Base-by-base conservation (phyloP, 2,888 invertebrate species). In the Allolobophora icterica region DNA sequence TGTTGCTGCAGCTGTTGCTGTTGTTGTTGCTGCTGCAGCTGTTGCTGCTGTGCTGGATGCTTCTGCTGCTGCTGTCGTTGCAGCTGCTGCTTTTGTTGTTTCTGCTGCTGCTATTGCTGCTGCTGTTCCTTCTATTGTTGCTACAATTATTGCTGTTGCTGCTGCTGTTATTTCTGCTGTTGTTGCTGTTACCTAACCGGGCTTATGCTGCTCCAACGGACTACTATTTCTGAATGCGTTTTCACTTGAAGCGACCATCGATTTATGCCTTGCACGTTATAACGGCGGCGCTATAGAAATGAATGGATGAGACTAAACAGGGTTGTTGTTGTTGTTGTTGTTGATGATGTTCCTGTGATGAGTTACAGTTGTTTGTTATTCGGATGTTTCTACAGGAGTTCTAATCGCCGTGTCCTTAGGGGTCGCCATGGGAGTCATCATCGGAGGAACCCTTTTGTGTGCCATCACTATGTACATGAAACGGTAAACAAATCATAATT, bases 331-430 rank as follows among this genome's bases (percentile, higher is more conserved):
- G n/a, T n/a, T 71, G 71, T 17, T 71, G 71, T 1, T 17, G 71
- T 71, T 71, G n/a, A 11, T 71, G 71, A 30, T 71, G 30, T n/a
- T 71, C 71, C 30, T n/a, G 30, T 13, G 71, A 71, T 11, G 71
- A 30, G 71, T n/a, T 71, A 71, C 71, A 52, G 21, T 1, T 71
- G 71, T n/a, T n/a, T 71, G n/a, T 71, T 71, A 11, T n/a, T 71
- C 71, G 6, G 30, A n/a, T 71, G 19, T 87, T 35, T 34, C 5
- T 87, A 35, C 33, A 92, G 92, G 92, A 30, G 92, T 92, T 21
- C 90, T 92, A 58, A 34, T 92, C 71, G 92, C 92, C 42, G 92
- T 92, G 30, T 91, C 92, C 17, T 91, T 92, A n/a, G 92, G 92
- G 30, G 92, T 92, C 15, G 92, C 92, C n/a, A 90, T 92, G 91